A percentile compares a stretch with the other conserved stretches of the same genome.
phyloP scores from a whole-genome alignment of 53 echinoderm and acorn worm species.

The Apostichopus leukothele region DNA sequence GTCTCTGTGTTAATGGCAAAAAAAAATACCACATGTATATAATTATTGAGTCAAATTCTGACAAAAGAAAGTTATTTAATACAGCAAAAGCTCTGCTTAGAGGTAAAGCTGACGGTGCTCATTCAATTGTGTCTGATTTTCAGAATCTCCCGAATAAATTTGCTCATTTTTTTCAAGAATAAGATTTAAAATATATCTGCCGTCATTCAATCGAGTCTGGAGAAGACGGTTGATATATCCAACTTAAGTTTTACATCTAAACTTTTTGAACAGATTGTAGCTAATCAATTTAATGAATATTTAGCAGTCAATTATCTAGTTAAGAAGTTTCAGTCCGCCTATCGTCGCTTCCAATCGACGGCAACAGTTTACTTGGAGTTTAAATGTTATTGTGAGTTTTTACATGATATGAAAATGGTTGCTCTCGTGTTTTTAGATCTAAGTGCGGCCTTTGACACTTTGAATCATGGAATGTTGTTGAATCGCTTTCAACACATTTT shows the following conservation, averaged over 20 bases:
- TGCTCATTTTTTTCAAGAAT: constrained; percentile 26
- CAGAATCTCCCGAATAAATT: constrained; percentile 15
- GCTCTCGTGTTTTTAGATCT: constrained; percentile 36
- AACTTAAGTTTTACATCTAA: neutral
- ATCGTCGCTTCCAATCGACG: neutral
- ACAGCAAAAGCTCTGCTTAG: constrained; percentile 26
- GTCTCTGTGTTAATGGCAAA: constrained; percentile 32
- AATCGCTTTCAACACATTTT: constrained; percentile 30
- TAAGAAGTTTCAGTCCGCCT: neutral
- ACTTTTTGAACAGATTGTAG: neutral
- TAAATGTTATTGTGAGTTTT: constrained; percentile 43
- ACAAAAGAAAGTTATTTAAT: constrained; percentile 15
- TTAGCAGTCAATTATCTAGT: neutral
- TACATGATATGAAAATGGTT: constrained; percentile 47
- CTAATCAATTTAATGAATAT: neutral
- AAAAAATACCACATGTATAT: neutral
- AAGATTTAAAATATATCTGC: constrained; percentile 20
- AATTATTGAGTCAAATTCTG: constrained; percentile 11
- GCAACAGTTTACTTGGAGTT: constrained; percentile 9
- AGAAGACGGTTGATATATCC: neutral
- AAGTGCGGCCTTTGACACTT: constrained; percentile 51
- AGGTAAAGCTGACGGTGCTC: constrained; percentile 17
- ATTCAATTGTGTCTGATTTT: constrained; percentile 1
- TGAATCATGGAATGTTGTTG: constrained; percentile 51
- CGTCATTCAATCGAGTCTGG: constrained; percentile 32